Evolutionary conservation across 2,888 invertebrate species (phyloP), one percentile per base, ranked within the genome.

Genomic region (Microdon myrmicae): DNA sequence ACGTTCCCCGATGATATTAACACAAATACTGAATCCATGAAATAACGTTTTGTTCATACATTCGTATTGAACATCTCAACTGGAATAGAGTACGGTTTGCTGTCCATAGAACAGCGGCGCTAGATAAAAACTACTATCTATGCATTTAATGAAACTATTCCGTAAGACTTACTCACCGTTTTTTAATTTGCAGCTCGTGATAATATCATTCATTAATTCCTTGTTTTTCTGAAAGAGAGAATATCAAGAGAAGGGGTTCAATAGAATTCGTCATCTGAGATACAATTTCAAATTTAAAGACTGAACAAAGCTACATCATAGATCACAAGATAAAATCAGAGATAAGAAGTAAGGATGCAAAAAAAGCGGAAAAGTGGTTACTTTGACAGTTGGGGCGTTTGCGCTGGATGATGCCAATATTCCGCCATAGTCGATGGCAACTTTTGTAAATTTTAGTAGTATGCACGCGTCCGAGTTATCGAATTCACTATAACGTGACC

Each of bases 201-300:
- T 83, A 69, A 89, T 83, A 72, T 88, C 88, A 78, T 86, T 88
- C 87, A 90, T 88, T 73, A 88, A 81, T 76, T 88, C 88, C 77
- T 87, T 88, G 79, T 89, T 89, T 81, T 88, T 87, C 89, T 89
- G 86, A 61, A 87, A 87, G 75, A 37, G 47, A 55, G 39, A n/a
- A n/a, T 14, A 32, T 12, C 9, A 29, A 45, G 29, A 16, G 7
- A 9, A 48, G 41, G 34, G 14, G 37, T 17, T 13, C 9, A 9
- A 22, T 14, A 20, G 16, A 25, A 23, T 44, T 28, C 9, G 14
- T 26, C 32, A 19, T 10, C 6, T 8, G 12, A 29, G 8, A 6
- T 23, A 23, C 1, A n/a, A 14, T 3, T 20, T 9, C 6, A 8
- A 22, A 10, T n/a, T 8, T 9, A 38, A 41, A 45, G 8, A 8